A percentile compares a stretch with the other conserved stretches of the same genome.
phyloP scores from a whole-genome alignment of 2,113 vertebrate genomes.

The Myrmecobius fasciatus region DNA sequence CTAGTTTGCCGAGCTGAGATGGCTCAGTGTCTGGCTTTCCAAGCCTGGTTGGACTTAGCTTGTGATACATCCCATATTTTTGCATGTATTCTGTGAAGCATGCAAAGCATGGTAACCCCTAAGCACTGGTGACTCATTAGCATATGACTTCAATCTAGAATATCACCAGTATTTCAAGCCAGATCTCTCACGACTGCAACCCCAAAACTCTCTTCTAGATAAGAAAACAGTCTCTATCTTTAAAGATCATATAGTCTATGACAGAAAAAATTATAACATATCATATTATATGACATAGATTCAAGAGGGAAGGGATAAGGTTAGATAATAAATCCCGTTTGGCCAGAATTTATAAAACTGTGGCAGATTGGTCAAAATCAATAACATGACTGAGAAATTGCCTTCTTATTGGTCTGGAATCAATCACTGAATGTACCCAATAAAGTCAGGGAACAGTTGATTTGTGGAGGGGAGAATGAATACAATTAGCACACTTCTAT shows the following conservation, averaged over 20 bases:
- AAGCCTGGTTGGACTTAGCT: background rate
- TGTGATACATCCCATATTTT: background rate
- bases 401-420: background rate
- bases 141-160: conserved; percentile 1
- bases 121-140: background rate
- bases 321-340: background rate
- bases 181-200: background rate
- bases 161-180: background rate
- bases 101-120: background rate
- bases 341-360: background rate
- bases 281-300: background rate
- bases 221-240: background rate
- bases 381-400: background rate
- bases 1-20: background rate
- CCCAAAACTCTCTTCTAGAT: background rate
- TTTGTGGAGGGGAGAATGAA: background rate
- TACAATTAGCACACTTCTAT: background rate
- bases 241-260: background rate
- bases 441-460: background rate
- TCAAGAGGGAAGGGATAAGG: background rate
- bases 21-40: background rate
- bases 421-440: background rate
- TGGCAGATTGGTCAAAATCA: background rate
- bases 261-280: background rate
- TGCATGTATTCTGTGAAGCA: background rate